Percentiles rank a stretch among this genome's conserved stretches.
Evolutionary conservation across 2,113 vertebrate species (phyloP).

Genomic region (Macquaria ambigua): DNA sequence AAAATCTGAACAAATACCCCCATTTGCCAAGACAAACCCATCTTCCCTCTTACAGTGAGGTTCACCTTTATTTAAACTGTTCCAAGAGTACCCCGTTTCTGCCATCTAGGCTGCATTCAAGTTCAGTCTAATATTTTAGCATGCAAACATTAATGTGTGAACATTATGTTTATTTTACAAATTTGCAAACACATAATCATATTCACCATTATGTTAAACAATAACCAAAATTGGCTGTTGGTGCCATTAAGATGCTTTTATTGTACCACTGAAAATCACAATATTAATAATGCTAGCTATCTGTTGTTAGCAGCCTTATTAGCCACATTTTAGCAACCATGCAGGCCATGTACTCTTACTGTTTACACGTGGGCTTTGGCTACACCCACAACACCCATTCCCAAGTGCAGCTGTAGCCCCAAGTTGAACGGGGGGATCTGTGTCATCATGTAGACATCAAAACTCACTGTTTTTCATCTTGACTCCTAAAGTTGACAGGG

Average conservation of each 20-base stretch:
- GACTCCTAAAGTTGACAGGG: not conserved
- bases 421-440: not conserved
- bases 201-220: not conserved
- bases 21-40: not conserved
- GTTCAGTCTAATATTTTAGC: not conserved
- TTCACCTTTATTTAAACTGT: not conserved
- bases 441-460: not conserved
- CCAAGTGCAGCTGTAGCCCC: not conserved
- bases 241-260: not conserved
- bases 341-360: not conserved
- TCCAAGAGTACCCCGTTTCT: not conserved
- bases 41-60: not conserved
- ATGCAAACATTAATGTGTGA: not conserved
- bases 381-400: not conserved
- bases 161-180: not conserved
- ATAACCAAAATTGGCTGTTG: not conserved
- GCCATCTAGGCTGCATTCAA: not conserved
- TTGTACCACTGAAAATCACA: not conserved
- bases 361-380: not conserved
- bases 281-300: not conserved
- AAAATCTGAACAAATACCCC: not conserved
- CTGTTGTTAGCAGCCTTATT: not conserved
- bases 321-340: not conserved
- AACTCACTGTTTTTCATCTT: not conserved
- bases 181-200: not conserved